Evolutionary conservation across 2,113 vertebrate species (phyloP), one percentile per base, ranked within the genome.

Genomic region (Procavia capensis): DNA sequence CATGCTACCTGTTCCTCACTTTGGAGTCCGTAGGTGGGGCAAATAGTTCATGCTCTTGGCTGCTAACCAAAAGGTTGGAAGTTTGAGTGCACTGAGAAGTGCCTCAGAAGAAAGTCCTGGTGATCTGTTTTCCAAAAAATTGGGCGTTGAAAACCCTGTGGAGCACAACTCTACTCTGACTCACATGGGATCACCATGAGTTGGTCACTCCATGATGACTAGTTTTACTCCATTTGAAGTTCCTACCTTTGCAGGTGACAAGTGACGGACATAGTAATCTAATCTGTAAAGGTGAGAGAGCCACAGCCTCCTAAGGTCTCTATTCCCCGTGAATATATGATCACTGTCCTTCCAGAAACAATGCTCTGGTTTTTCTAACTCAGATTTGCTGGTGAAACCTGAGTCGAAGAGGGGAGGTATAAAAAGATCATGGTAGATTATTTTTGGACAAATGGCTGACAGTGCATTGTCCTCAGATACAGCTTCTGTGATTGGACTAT

Each of bases 401-500:
- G 74, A 50, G 19, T 79, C 92, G 31, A 64, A 47, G 5, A 11
- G 70, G 57, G 63, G 88, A 81, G 39, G 10, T 90, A 9, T 64
- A 19, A 34, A 96, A 78, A 95, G 64, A 88, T 54, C 5, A 2
- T 47, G 61, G 22, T 74, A 57, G 54, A 75, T 80, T 91, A 68
- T 64, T 86, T 97, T 63, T 7, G 74, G 24, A 6, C 36, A 80
- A 74, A 47, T 90, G 45, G 70, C 72, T 90, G 70, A 87, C 25
- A 63, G 34, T 5, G 3, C 22, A 11, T 41, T 41, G 14, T 95
- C 27, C 20, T 57, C 36, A 47, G 27, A 41, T 41, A 80, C 76
- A 95, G 34, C 17, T 72, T 78, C 68, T 95, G 31, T 80, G 74
- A 70, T 41, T n/a, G 16, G 24, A 61, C 34, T 45, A 20, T n/a